Evolutionary conservation across 2,888 invertebrate species (phyloP), one percentile per base, ranked within the genome.

Genomic region (Acanthacorydalis orientalis): DNA sequence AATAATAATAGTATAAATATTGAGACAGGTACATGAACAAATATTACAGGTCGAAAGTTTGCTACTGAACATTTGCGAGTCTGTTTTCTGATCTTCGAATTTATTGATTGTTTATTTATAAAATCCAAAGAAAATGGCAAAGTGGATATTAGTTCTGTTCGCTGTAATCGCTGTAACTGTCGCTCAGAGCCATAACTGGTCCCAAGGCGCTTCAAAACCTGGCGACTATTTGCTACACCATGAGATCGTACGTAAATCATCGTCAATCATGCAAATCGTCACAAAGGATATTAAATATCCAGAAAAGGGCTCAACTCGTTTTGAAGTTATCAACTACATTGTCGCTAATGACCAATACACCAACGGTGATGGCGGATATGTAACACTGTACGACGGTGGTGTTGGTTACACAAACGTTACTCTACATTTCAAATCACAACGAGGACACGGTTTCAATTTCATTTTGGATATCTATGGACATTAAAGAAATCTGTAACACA

Each of bases 281-380:
- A 54, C 55, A 11, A 47, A 55, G 4, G 52, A 57, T 33, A 51
- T 51, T 42, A 53, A 48, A 7, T 61, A 59, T 52, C 57, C 57
- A 7, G 23, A 50, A 4, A 33, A 45, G 35, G 52, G 53, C 23
- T 35, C 37, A n/a, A 38, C 50, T 2, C 45, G 12, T 10, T 52
- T 49, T 45, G 50, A 54, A 12, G 52, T 43, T 9, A 67, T 71
- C 47, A 64, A 64, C 0, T 59, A 62, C 51, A 53, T 72, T 10
- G 54, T 55, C 10, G 60, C 65, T 1, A 52, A 60, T 10, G 72
- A 73, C 53, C 65, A 64, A 48, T 57, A 63, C 33, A 57, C 58
- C 34, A 60, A 67, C 34, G 69, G 68, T 1, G 63, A 65, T 1
- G 72, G 72, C 7, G 72, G 69, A 12, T 60, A 56, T 48, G 64